Evolutionary conservation across 2,113 vertebrate genomes (phyloP), one percentile per base, ranked within the genome.

Genomic region (Oxyura jamaicensis): DNA sequence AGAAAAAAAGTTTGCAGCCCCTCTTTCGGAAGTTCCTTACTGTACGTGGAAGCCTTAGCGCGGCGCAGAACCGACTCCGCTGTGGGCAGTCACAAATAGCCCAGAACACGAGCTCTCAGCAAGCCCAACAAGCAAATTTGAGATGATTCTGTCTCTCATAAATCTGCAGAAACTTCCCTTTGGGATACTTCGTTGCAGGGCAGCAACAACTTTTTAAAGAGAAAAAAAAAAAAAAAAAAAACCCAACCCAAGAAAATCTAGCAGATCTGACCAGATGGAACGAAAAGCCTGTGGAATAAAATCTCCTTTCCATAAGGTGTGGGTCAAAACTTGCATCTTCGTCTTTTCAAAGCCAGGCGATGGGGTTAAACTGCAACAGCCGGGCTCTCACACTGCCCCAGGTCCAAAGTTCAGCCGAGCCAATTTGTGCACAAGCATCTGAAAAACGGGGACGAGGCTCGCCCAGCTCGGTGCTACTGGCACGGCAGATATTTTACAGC

Each of bases 11-110:
- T 62, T 56, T 50, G 28, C 3, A 68, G 81, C 95, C 69, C 68
- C 33, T 72, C 75, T 39, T 90, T 93, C 59, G 29, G 1, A 84
- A 90, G 93, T 76, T 82, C 44, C 84, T 94, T 69, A 82, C n/a
- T 9, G 85, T 17, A 69, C 18, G 52, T 26, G 8, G 86, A 93
- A 91, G 78, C 28, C 71, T 46, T 11, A 44, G 60, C 36, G 56
- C 8, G 69, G 77, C 87, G 33, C 86, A 56, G 18, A 3, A 31
- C 19, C 35, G 29, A 41, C 13, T 42, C 10, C 48, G 83, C 90
- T 50, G 56, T 5, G 10, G 80, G 41, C 28, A 71, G 94, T 56
- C 5, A 2, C 10, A 52, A 85, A 56, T 5, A 62, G 13, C 35
- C 76, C 36, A 39, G 33, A 77, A 79, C 29, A 41, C 5, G 77